Percentiles rank a stretch among this genome's conserved stretches.
Evolutionary conservation across 2,113 vertebrate species (phyloP).

Genomic region (Nanorana parkeri): DNA sequence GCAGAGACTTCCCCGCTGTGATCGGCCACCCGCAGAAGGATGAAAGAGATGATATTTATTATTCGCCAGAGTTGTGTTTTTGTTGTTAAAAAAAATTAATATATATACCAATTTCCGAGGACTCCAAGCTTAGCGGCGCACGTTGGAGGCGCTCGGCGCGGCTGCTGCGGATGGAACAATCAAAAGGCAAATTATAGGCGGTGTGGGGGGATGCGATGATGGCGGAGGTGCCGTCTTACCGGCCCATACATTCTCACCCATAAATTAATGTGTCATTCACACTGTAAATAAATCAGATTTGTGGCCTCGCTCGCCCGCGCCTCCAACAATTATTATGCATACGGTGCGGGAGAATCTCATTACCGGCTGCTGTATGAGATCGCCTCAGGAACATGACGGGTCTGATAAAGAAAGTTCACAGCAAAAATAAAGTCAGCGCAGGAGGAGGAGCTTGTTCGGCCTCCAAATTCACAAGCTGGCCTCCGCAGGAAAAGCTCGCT

Average conservation of each 20-base stretch:
- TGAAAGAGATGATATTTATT: constrained; percentile 42
- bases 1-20: neutral
- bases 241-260: constrained; percentile 35
- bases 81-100: constrained; percentile 49
- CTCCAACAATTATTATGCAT: constrained; percentile 39
- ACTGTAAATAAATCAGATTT: constrained; percentile 46
- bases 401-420: neutral
- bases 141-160: neutral
- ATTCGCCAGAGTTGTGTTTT: constrained; percentile 22
- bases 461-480: too few relatives aligned
- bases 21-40: neutral
- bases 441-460: too few relatives aligned
- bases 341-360: constrained; percentile 33
- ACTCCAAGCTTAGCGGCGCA: constrained; percentile 6
- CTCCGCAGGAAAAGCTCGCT: too few relatives aligned
- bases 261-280: constrained; percentile 57
- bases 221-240: neutral
- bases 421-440: too few relatives aligned
- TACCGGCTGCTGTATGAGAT: neutral
- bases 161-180: constrained; percentile 18
- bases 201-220: neutral
- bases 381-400: neutral
- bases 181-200: constrained; percentile 2
- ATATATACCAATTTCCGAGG: constrained; percentile 22
- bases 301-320: neutral